phyloP scores from a whole-genome alignment of 2,113 vertebrate species.

The Pteropus alecto region DNA sequence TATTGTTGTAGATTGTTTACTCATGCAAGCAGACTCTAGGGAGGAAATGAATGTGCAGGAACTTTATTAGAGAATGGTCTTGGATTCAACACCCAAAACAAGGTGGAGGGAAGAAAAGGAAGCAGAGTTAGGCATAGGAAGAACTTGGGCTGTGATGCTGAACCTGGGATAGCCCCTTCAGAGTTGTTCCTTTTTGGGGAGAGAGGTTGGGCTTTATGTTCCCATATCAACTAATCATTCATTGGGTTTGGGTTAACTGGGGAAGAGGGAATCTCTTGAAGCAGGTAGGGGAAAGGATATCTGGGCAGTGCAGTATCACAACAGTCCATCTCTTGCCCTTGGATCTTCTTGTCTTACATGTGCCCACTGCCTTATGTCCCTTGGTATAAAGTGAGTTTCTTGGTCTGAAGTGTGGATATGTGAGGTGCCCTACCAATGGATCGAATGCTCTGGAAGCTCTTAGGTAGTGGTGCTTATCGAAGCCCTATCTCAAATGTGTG shows the following conservation, averaged over 20 bases:
- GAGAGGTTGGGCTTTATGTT: neutral
- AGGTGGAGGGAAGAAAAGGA: neutral
- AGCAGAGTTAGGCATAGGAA: neutral
- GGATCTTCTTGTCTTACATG: neutral
- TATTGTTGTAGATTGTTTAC: neutral
- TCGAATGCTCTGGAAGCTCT: neutral
- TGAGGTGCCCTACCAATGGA: neutral
- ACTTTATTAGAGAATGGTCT: neutral
- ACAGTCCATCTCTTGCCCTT: neutral
- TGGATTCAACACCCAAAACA: neutral
- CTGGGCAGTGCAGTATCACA: neutral
- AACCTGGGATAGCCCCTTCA: neutral
- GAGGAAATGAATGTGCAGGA: neutral
- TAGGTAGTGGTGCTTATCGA: neutral
- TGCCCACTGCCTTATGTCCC: neutral
- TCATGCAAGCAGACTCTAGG: neutral
- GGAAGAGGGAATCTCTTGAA: neutral
- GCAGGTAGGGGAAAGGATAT: neutral
- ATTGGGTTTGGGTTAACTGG: neutral
- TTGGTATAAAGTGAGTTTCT: neutral
- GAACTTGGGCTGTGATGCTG: neutral
- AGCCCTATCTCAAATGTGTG: neutral
- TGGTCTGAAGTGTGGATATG: neutral
- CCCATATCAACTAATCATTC: too few species aligned
- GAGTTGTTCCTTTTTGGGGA: neutral